phyloP scores from a whole-genome alignment of 2,797 vertebrate species.

The Lateolabrax maculatus region DNA sequence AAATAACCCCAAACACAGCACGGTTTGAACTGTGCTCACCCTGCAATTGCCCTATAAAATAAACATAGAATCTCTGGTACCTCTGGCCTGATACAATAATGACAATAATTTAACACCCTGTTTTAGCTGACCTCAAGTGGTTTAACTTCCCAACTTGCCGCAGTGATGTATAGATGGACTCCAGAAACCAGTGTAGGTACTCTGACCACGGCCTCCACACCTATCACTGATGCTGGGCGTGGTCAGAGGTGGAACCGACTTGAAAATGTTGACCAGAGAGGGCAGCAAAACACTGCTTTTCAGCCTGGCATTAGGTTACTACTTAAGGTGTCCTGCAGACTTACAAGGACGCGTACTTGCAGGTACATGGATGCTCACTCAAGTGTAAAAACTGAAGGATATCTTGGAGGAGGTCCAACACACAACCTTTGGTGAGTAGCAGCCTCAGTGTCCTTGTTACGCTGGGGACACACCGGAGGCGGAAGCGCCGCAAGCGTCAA shows the following conservation, averaged over 20 bases:
- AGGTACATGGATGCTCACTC: conserved; percentile 11
- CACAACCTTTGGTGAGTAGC: conserved; percentile 4
- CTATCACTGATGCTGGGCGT: background rate
- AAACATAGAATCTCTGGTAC: background rate
- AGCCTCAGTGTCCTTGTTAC: conserved; percentile 13
- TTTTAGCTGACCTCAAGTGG: background rate
- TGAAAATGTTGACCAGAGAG: background rate
- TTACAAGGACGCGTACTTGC: conserved; percentile 33
- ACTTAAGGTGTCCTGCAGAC: background rate
- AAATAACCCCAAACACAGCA: conserved; percentile 17
- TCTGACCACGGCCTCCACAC: background rate
- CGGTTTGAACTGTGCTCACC: background rate
- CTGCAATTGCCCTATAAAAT: background rate
- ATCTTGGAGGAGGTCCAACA: conserved; percentile 35
- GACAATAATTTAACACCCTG: background rate
- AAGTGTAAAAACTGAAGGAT: conserved; percentile 11
- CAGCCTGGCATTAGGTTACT: background rate
- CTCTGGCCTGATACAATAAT: background rate
- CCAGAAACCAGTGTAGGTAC: background rate
- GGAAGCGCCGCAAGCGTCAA: too few species aligned
- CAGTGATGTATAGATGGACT: background rate
- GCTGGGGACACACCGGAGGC: too few species aligned
- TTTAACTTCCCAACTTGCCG: background rate
- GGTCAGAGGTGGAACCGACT: too few species aligned
- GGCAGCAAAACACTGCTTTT: background rate